Conservation (phyloP, 2,113 vertebrate genomes). For the Addax nasomaculatus region DNA sequence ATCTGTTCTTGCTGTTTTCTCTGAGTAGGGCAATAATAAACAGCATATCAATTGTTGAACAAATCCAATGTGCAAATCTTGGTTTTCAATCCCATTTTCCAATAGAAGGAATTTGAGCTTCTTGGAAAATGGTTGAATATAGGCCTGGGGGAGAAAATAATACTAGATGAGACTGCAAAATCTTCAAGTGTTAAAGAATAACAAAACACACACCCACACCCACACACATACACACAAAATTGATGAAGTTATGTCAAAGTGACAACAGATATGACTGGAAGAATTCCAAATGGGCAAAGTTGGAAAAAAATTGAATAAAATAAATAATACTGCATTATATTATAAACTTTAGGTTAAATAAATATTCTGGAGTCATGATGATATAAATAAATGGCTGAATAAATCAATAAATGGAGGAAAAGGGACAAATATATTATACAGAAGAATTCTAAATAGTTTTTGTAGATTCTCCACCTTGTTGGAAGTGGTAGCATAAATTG, state of each 20-base stretch:
- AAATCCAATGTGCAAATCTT: background rate
- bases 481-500: background rate
- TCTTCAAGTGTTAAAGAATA: background rate
- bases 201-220: background rate
- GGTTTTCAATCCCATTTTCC: background rate
- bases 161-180: background rate
- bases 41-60: background rate
- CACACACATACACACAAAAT: background rate
- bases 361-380: background rate
- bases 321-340: background rate
- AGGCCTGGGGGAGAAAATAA: background rate
- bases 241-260: background rate
- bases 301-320: background rate
- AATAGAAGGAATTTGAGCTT: background rate
- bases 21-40: background rate
- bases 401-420: background rate
- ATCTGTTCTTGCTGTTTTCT: background rate
- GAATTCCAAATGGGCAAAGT: background rate
- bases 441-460: background rate
- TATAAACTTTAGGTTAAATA: background rate
- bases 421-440: background rate
- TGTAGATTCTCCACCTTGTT: background rate
- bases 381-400: background rate
- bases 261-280: background rate
- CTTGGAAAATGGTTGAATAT: background rate